Percentiles rank a stretch among this genome's conserved stretches.
These are phyloP conservation scores for Sceloporus undulatus DNA, from an alignment of 2,113 vertebrate species.

Conservation along the genomic window DNA sequence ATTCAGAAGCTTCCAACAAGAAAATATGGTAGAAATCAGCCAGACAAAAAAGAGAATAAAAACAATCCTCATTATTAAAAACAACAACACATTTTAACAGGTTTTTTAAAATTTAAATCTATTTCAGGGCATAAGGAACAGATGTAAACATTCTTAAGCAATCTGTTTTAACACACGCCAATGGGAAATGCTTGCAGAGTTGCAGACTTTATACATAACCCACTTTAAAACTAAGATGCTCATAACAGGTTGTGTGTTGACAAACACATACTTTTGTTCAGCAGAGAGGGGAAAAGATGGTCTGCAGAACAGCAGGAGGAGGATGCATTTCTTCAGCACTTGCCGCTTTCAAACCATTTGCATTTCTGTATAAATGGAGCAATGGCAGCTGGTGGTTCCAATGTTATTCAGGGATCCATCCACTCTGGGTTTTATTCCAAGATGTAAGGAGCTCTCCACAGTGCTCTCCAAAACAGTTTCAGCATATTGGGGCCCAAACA, in stretches of 20 bases:
- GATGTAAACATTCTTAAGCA: not conserved
- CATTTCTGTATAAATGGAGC: not conserved
- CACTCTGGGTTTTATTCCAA: no score
- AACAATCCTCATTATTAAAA: slow-evolving; percentile 18
- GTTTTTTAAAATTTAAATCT: not conserved
- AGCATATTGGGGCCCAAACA: no score
- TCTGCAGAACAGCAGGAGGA: no score
- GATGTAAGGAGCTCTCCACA: no score
- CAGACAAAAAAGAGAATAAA: not conserved
- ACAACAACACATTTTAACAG: not conserved
- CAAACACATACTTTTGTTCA: slow-evolving; percentile 12
- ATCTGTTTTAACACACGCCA: not conserved
- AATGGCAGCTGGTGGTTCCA: not conserved
- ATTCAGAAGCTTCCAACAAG: not conserved
- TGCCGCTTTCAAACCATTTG: not conserved
- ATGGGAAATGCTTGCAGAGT: not conserved
- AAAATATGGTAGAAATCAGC: slow-evolving; percentile 29
- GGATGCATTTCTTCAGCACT: not conserved
- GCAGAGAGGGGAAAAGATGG: not conserved
- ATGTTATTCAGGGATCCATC: no score
- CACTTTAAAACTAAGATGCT: no score
- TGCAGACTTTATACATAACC: not conserved
- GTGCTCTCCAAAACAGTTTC: no score
- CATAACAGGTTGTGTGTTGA: not conserved
- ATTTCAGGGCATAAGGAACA: not conserved